These are phyloP conservation scores for Decapterus maruadsi DNA, from an alignment of 2,797 vertebrate species.

Conservation along the genomic window DNA sequence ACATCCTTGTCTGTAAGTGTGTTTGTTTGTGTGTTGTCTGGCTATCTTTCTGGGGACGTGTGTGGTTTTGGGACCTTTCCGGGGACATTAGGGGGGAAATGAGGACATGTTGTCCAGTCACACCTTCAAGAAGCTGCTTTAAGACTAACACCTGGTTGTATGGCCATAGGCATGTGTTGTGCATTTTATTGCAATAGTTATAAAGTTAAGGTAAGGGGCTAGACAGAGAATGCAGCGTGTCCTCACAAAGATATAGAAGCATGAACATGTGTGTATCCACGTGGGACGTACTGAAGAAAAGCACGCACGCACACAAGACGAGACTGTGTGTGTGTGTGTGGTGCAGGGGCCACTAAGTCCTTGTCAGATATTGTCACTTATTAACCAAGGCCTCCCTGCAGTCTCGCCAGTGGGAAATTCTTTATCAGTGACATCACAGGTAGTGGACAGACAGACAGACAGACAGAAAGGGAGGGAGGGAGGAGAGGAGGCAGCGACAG, in stretches of 20 bases:
- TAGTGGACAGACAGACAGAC: conserved; percentile 24
- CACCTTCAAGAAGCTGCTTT: neutral
- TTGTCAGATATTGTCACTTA: conserved; percentile 70
- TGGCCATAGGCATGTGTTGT: neutral
- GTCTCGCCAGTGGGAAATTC: conserved; percentile 67
- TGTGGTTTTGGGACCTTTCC: neutral
- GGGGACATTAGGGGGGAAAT: too few relatives aligned
- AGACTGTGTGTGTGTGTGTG: conserved; percentile 13
- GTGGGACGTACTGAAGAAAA: conserved; percentile 1
- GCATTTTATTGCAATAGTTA: too few relatives aligned
- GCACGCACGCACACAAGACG: conserved; percentile 16
- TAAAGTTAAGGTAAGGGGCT: neutral
- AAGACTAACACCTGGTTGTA: neutral
- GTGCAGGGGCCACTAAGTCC: conserved; percentile 18
- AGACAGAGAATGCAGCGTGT: neutral
- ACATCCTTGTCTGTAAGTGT: neutral
- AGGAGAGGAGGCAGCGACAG: neutral
- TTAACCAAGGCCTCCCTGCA: conserved; percentile 70
- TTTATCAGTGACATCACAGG: conserved; percentile 76
- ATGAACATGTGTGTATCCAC: neutral
- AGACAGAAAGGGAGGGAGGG: neutral
- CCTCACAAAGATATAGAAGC: neutral
- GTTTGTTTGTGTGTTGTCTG: neutral
- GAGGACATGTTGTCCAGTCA: neutral
- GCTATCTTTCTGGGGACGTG: neutral